Evolutionary conservation across 2,113 vertebrate species (phyloP).

Genomic region (Arothron firmamentum): DNA sequence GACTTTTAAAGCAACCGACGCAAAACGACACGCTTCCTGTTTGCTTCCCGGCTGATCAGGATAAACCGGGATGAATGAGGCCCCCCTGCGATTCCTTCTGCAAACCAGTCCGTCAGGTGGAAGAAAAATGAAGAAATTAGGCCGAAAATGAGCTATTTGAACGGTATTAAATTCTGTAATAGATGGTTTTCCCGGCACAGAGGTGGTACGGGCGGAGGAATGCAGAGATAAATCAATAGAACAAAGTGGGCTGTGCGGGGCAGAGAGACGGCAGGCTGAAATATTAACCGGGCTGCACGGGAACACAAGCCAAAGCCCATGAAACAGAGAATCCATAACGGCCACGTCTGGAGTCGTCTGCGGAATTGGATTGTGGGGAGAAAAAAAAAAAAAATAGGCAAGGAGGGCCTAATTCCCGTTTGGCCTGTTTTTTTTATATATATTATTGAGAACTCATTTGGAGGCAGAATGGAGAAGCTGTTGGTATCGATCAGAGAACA

Average conservation of each 20-base stretch:
- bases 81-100: slow-evolving; percentile 18
- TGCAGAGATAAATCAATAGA: slow-evolving; percentile 73
- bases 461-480: slow-evolving; percentile 66
- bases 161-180: slow-evolving; percentile 71
- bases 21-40: slow-evolving; percentile 26
- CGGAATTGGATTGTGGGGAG: slow-evolving; percentile 66
- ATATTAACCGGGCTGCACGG: slow-evolving; percentile 72
- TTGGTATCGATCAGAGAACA: slow-evolving; percentile 64
- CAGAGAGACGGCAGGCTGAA: slow-evolving; percentile 63
- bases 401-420: slow-evolving; percentile 41
- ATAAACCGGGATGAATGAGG: slow-evolving; percentile 31
- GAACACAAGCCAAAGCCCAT: slow-evolving; percentile 67
- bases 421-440: slow-evolving; percentile 60
- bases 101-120: slow-evolving; percentile 1
- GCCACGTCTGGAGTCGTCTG: slow-evolving; percentile 54
- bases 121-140: slow-evolving; percentile 4
- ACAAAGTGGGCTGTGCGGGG: slow-evolving; percentile 56
- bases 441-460: slow-evolving; percentile 68
- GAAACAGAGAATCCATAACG: slow-evolving; percentile 71
- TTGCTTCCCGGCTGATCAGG: slow-evolving; percentile 9
- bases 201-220: slow-evolving; percentile 46
- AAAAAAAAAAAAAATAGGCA: slow-evolving; percentile 20
- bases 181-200: slow-evolving; percentile 62
- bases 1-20: slow-evolving; percentile 2
- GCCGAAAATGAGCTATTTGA: slow-evolving; percentile 57